Base-by-base conservation (phyloP, 2,888 invertebrate genomes). In the Cephus nigrinus region DNA sequence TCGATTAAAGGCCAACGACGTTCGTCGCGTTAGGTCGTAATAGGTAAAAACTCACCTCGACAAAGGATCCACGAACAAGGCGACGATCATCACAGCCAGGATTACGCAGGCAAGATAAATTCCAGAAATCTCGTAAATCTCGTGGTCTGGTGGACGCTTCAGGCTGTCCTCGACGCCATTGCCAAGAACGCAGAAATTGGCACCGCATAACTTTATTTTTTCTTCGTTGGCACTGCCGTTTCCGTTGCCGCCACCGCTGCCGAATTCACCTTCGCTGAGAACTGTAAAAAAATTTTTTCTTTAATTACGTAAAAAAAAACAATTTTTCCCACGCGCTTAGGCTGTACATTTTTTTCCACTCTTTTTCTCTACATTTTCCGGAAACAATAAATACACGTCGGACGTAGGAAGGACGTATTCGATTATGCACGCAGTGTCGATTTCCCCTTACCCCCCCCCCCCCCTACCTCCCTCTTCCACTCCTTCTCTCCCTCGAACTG, bases 41-140 rank as follows among this genome's bases (percentile, higher is more conserved):
- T 23, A 2, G 55, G 23, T 2, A 9, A 23, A 69, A 40, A 85
- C 92, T 92, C 92, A 97, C 95, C 97, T 96, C 84, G 97, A 96
- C 4, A 98, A 93, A 3, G 98, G 97, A 92, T 99, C 98, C 75
- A 99, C 95, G 82, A 98, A 95, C 68, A 98, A 90, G 4, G 96
- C 96, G 77, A 99, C 96, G 90, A 98, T 95, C 80, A 96, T 93
- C 3, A 97, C 96, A 3, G 98, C 98, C 12, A 96, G 93, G 74
- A 97, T 90, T 36, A 98, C 97, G 90, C 98, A 98, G 0, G 95
- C 95, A 80, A 98, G 93, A 90, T 98, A 98, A 86, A 98, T 97
- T 85, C 96, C 95, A 76, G 96, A 96, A 89, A 98, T 96, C 91
- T 96, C 96, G 91, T 96, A 97, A 88, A 98, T 96, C 93, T 98